Conservation (phyloP, 2,113 vertebrate species). For the Microtus richardsoni region DNA sequence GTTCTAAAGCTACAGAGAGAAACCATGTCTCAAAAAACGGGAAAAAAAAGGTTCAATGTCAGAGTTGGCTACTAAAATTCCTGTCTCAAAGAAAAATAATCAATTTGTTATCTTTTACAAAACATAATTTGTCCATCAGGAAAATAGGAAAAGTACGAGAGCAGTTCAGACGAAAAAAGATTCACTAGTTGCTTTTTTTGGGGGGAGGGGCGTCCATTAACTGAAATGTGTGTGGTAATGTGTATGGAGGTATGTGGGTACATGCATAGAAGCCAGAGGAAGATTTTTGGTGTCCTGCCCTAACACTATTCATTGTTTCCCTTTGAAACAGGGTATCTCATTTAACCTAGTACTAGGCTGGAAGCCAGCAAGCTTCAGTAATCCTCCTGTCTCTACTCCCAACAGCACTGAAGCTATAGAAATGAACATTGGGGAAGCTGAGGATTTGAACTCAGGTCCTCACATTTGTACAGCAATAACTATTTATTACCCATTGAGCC, state of each 20-base stretch:
- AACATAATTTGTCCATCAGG: constrained; percentile 40
- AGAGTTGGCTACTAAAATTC: neutral
- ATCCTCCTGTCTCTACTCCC: neutral
- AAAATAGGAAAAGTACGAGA: neutral
- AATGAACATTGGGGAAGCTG: neutral
- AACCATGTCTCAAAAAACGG: too few relatives aligned
- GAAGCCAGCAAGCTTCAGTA: neutral
- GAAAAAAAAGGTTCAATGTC: neutral
- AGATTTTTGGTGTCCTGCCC: neutral
- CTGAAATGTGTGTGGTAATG: neutral
- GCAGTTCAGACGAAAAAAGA: constrained; percentile 19
- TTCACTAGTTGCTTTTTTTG: neutral
- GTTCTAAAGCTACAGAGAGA: too few relatives aligned
- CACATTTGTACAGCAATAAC: neutral
- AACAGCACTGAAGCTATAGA: neutral
- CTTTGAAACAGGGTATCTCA: neutral
- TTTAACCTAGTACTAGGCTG: neutral
- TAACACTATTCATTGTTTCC: neutral
- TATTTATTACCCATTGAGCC: neutral
- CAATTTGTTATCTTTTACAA: neutral
- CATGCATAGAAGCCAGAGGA: neutral
- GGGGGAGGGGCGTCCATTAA: too few relatives aligned
- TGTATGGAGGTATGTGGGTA: neutral
- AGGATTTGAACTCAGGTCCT: neutral
- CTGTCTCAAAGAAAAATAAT: neutral